phyloP scores from a whole-genome alignment of 2,888 invertebrate genomes.

The Lasioglossum vierecki region DNA sequence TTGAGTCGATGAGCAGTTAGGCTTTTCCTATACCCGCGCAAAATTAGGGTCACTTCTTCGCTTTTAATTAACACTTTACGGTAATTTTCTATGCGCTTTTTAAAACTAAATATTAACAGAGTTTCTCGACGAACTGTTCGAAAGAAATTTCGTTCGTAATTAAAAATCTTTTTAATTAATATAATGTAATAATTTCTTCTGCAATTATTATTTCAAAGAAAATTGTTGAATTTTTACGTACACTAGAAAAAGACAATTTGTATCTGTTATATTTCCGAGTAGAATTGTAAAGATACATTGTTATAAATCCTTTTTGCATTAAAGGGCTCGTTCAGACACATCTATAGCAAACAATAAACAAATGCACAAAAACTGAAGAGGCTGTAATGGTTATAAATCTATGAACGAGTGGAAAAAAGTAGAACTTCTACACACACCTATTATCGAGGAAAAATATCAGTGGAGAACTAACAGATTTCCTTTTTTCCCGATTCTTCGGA shows the following conservation, averaged over 20 bases:
- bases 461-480: neutral
- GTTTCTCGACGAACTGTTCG: neutral
- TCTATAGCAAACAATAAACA: too few relatives aligned
- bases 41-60: neutral
- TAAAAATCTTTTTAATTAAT: neutral
- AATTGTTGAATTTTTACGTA: too few relatives aligned
- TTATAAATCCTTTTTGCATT: too few relatives aligned
- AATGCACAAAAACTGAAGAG: too few relatives aligned
- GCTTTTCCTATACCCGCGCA: neutral
- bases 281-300: too few relatives aligned
- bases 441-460: neutral
- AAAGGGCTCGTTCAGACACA: too few relatives aligned
- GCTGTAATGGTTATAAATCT: neutral
- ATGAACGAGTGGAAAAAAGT: neutral
- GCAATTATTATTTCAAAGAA: too few relatives aligned
- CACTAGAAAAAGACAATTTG: too few relatives aligned
- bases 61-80: neutral
- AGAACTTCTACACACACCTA: neutral
- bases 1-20: neutral
- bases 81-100: neutral
- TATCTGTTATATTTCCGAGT: too few relatives aligned
- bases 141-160: neutral
- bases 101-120: neutral
- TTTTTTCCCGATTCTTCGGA: slow-evolving; percentile 46
- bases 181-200: too few relatives aligned